Evolutionary conservation across 2,797 vertebrate genomes (phyloP).

Genomic region (Caiman crocodilus): DNA sequence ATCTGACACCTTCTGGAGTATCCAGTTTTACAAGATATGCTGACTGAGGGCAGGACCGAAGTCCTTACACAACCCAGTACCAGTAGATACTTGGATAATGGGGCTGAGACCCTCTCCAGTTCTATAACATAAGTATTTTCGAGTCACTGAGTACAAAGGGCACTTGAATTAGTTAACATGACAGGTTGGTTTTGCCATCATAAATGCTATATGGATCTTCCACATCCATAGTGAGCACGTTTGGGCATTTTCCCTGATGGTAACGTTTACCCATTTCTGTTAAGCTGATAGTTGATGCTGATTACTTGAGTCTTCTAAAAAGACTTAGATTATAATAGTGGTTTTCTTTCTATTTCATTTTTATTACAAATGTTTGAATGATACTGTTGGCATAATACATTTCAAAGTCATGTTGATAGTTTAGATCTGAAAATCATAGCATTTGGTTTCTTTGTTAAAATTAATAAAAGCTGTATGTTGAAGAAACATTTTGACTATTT

Average conservation of each 20-base stretch:
- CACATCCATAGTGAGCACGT: neutral
- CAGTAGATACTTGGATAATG: neutral
- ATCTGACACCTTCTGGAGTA: neutral
- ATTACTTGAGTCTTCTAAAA: neutral
- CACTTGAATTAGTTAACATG: neutral
- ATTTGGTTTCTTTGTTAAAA: conserved; percentile 9
- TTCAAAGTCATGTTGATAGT: conserved; percentile 1
- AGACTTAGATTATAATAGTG: neutral
- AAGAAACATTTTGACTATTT: conserved; percentile 4
- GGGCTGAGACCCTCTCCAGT: neutral
- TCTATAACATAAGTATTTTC: neutral
- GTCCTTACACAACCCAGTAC: neutral
- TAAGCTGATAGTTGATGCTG: conserved; percentile 2
- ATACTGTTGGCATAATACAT: neutral
- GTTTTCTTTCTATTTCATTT: neutral
- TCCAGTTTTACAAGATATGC: neutral
- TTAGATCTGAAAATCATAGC: neutral
- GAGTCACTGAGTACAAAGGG: neutral
- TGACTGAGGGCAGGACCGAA: neutral
- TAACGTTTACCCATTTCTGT: neutral
- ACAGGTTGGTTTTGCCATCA: neutral
- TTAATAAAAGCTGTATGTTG: neutral
- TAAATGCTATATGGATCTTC: neutral
- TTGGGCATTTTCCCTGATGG: neutral
- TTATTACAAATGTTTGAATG: neutral